Evolutionary conservation across 2,888 invertebrate genomes (phyloP), one percentile per base, ranked within the genome.

Genomic region (Celastrina argiolus): DNA sequence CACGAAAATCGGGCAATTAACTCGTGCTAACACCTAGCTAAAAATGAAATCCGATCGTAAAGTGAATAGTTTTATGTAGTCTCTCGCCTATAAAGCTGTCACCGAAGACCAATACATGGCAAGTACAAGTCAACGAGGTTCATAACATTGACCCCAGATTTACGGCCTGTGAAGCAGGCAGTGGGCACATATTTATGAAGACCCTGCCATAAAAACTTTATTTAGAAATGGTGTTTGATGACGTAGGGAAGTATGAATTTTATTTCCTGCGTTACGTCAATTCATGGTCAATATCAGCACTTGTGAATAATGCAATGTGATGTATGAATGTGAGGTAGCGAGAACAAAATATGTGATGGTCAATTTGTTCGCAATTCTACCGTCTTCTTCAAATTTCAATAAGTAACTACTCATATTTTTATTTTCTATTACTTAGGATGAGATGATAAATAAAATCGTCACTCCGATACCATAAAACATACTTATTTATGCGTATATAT

Each of bases 171-270:
- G 39, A 58, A 58, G 16, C 42, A 18, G 18, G 18, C 18, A 18
- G 45, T 51, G 14, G 51, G 22, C 45, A 45, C 18, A 45, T 70
- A 67, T 68, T 69, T 69, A 67, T 67, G 70, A 70, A 69, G 68
- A 66, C 36, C 69, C 51, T 12, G 51, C 67, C 69, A 72, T 72
- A 71, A 71, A 31, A 71, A 70, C 56, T 68, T 70, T 70, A 72
- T 72, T 71, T 41, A 56, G 64, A 65, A 70, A 72, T 6, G 45
- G 12, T 28, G 56, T 67, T 65, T 45, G 36, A 66, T 41, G n/a
- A 51, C 51, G 10, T 51, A 45, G 18, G 51, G 22, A 26, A 12
- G 22, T 51, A 12, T 22, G 51, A 22, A 51, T 22, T 22, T 51
- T 22, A 51, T 51, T 12, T 26, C 26, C 12, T 14, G 12, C 22